Evolutionary conservation across 1,140 invertebrate species (phyloP), one percentile per base, ranked within the genome.

Genomic region (Trachymyrmex septentrionalis): DNA sequence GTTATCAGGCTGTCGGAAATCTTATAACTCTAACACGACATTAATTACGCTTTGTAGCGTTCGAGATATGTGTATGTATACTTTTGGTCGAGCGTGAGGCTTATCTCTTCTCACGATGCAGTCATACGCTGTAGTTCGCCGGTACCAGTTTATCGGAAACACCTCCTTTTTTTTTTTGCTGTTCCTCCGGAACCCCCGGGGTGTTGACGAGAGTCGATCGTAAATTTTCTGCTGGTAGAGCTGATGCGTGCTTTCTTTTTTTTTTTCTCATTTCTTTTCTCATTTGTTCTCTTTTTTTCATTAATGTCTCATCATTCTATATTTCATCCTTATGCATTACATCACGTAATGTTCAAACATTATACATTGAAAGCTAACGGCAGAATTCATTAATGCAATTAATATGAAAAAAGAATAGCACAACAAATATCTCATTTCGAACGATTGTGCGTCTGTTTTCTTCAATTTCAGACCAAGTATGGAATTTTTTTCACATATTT

Each of bases 81-180:
- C 48, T 84, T 48, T 73, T 19, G 57, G 63, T 24, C 44, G 73
- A 66, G 61, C 71, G 73, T 61, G 34, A 66, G 48, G 73, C 53
- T 86, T 88, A 88, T 86, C 75, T 57, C 72, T 86, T 86, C 75
- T 86, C 82, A 78, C 87, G 87, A 78, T 76, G 76, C 53, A 80
- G 73, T 76, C 73, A 85, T 85, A 85, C 61, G 48, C 48, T 21
- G 44, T 30, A 10, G 59, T 61, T 67, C 16, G 69, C 9, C 21
- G 48, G 73, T 71, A 73, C 64, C 64, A 69, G 64, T 71, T 86
- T 86, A 86, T 86, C 85, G 59, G 64, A 59, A 59, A 69, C 34
- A 48, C 64, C 63, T 69, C 6, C 48, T 80, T 67, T 80, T 81
- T 78, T 24, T 53, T 81, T 78, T 24, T 53, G 30, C 19, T 48